Percentiles rank a stretch among this genome's conserved stretches.
These are phyloP conservation scores for Herminia tarsipennalis DNA, from an alignment of 2,888 invertebrate genomes.

Conservation along the genomic window DNA sequence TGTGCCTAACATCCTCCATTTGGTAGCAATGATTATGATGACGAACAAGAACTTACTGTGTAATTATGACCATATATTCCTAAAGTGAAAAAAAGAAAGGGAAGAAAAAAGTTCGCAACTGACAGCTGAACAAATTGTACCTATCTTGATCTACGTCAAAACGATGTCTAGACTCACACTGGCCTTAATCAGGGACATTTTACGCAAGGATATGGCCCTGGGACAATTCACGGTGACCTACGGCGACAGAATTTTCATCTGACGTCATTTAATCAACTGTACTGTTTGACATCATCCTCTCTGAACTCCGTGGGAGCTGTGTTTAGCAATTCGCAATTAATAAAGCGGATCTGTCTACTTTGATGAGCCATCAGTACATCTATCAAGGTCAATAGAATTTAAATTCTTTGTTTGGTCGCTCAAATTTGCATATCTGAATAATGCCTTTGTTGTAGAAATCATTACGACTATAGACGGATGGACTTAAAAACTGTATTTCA, in stretches of 20 bases:
- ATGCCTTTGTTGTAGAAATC: slow-evolving; percentile 21
- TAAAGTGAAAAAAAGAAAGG: too few relatives aligned
- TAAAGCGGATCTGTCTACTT: slow-evolving; percentile 35
- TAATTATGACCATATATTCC: too few relatives aligned
- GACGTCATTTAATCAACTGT: slow-evolving; percentile 28
- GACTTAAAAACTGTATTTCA: too few relatives aligned
- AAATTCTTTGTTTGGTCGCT: slow-evolving; percentile 38
- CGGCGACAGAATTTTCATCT: slow-evolving; percentile 15
- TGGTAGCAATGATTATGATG: too few relatives aligned
- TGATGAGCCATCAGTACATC: slow-evolving; percentile 32
- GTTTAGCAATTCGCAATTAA: slow-evolving; percentile 36
- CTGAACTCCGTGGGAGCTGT: slow-evolving; percentile 25
- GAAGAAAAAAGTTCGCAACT: neutral
- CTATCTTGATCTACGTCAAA: slow-evolving; percentile 1
- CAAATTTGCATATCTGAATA: slow-evolving; percentile 30
- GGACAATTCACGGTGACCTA: too few relatives aligned
- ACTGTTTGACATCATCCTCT: slow-evolving; percentile 41
- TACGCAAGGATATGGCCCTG: slow-evolving; percentile 14
- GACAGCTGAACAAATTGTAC: slow-evolving; percentile 1
- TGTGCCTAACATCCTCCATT: too few relatives aligned
- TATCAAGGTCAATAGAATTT: slow-evolving; percentile 32
- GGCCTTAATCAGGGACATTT: slow-evolving; percentile 13
- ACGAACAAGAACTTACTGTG: too few relatives aligned
- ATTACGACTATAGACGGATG: too few relatives aligned
- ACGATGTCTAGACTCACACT: neutral